phyloP scores from a whole-genome alignment of 2,113 vertebrate species.

The Gallinago paraguaiae region DNA sequence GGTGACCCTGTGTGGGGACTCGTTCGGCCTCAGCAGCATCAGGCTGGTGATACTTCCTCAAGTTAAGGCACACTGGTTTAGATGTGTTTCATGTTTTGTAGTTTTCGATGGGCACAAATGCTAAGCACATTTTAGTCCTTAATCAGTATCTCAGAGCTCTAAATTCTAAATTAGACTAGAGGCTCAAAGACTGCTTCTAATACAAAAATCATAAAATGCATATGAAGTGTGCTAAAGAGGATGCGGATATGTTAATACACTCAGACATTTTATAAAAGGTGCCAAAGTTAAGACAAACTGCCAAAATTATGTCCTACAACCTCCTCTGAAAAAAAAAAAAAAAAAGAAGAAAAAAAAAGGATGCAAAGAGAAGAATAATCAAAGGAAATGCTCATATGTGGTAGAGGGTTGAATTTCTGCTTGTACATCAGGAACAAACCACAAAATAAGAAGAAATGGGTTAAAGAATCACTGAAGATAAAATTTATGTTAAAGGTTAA shows the following conservation, averaged over 20 bases:
- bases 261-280: background rate
- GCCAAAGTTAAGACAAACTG: background rate
- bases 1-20: accelerated
- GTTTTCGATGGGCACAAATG: background rate
- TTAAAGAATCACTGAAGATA: background rate
- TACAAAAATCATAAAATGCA: background rate
- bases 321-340: background rate
- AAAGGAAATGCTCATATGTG: background rate
- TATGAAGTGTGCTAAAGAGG: background rate
- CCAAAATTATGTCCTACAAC: background rate
- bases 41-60: background rate
- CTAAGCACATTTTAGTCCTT: background rate
- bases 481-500: background rate
- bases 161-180: background rate
- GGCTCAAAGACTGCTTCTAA: background rate
- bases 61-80: background rate
- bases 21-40: background rate
- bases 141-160: background rate
- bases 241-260: background rate
- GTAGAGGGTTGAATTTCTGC: background rate
- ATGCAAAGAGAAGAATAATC: background rate
- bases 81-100: background rate
- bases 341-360: background rate
- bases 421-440: background rate
- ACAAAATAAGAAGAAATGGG: background rate